phyloP scores from a whole-genome alignment of 2,113 vertebrate genomes.

The Tyrannus savana region DNA sequence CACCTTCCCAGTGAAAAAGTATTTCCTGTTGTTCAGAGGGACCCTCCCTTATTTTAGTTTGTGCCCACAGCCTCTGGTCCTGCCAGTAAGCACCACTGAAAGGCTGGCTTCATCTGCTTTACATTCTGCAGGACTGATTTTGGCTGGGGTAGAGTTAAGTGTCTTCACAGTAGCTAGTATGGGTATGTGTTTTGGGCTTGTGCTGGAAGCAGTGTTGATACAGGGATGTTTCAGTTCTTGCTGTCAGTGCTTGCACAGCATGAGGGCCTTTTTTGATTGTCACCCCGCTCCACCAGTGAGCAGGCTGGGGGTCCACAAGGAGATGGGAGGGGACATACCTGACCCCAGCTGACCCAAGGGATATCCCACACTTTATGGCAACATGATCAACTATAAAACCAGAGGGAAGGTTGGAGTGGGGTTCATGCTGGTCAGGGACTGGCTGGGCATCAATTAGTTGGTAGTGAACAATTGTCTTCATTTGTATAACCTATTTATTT shows the following conservation, averaged over 20 bases:
- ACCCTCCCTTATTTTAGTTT: neutral
- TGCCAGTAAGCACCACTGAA: neutral
- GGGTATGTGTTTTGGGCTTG: neutral
- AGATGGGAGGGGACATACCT: neutral
- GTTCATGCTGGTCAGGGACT: too few species aligned
- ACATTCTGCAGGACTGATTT: neutral
- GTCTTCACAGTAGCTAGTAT: neutral
- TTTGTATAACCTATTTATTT: neutral
- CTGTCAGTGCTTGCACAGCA: neutral
- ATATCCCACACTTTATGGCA: neutral
- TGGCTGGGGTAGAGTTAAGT: neutral
- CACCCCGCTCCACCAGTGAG: neutral
- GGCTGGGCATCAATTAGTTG: neutral
- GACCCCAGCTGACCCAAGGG: neutral
- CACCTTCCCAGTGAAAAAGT: neutral
- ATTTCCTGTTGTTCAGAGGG: neutral
- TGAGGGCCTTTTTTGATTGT: neutral
- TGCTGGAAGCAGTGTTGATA: neutral
- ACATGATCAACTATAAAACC: neutral
- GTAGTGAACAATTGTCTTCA: neutral
- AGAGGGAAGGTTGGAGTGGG: neutral
- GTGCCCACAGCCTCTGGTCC: neutral
- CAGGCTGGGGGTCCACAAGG: neutral
- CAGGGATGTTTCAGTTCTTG: neutral
- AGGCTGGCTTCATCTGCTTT: neutral